These are phyloP conservation scores for Ochlodes sylvanus DNA, from an alignment of 2,888 invertebrate species.

Conservation along the genomic window DNA sequence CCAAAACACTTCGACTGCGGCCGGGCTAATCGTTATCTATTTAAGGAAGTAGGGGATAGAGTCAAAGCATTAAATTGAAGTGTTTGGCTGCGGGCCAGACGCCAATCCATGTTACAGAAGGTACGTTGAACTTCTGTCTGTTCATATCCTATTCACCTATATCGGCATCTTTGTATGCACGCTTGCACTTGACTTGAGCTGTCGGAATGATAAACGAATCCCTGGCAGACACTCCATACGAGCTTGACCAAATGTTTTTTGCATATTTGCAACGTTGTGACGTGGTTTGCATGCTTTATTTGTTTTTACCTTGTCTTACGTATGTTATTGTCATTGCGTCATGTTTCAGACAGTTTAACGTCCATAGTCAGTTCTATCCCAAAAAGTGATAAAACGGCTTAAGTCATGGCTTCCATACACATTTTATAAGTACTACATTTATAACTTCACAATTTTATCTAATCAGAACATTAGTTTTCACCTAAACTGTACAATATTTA, in stretches of 20 bases:
- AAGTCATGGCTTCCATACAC: no score
- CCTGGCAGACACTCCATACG: neutral
- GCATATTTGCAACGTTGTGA: neutral
- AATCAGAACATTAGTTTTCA: no score
- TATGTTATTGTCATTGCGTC: no score
- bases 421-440: no score
- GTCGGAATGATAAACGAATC: constrained; percentile 34
- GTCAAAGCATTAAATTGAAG: constrained; percentile 71
- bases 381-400: no score
- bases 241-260: neutral
- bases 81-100: constrained; percentile 76
- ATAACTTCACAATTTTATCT: no score
- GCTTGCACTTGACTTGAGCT: constrained; percentile 44
- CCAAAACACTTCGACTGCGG: constrained; percentile 18
- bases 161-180: constrained; percentile 50
- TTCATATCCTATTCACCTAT: constrained; percentile 51
- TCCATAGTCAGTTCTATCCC: no score
- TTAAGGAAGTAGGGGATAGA: constrained; percentile 73
- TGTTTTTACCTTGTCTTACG: neutral
- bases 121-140: constrained; percentile 72
- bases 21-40: constrained; percentile 62
- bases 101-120: constrained; percentile 64
- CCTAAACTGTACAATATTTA: no score
- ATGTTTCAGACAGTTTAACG: no score
- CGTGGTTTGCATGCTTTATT: neutral